Percentiles rank a stretch among this genome's conserved stretches.
Evolutionary conservation across 2,888 invertebrate genomes (phyloP).

Genomic region (Drosophila lacicola): DNA sequence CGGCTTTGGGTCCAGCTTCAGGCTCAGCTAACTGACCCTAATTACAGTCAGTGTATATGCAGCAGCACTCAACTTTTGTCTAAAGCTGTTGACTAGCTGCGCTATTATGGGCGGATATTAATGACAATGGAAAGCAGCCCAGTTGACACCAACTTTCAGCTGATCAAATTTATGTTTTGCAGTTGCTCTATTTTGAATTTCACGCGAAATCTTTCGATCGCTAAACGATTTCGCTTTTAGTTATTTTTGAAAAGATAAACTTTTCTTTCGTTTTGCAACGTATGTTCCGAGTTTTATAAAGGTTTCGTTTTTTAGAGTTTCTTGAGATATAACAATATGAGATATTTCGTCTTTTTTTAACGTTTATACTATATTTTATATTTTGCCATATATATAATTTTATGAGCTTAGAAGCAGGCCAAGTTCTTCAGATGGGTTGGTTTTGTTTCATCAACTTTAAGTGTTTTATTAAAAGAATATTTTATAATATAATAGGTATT

Average conservation of each 20-base stretch:
- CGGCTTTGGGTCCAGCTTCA: constrained; percentile 31
- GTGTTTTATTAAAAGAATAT: no score
- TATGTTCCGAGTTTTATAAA: not conserved
- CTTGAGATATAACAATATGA: not conserved
- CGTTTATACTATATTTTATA: no score
- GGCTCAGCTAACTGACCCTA: constrained; percentile 60
- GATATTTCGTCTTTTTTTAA: not conserved
- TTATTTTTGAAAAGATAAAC: constrained; percentile 5
- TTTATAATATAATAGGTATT: no score
- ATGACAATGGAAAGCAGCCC: constrained; percentile 59
- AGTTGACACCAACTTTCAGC: constrained; percentile 67
- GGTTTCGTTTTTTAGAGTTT: not conserved
- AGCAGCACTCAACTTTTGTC: constrained; percentile 10
- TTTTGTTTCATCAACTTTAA: no score
- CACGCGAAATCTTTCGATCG: constrained; percentile 6
- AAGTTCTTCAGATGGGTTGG: no score
- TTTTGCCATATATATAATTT: no score
- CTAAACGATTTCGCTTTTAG: constrained; percentile 14
- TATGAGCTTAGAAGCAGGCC: no score
- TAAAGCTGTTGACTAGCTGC: constrained; percentile 45
- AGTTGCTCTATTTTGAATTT: constrained; percentile 10
- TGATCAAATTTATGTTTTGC: constrained; percentile 27
- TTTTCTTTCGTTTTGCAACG: not conserved
- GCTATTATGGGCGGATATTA: constrained; percentile 58
- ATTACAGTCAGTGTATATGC: constrained; percentile 53